Percentiles rank a stretch among this genome's conserved stretches.
phyloP scores from a whole-genome alignment of 2,797 vertebrate genomes.

The Kryptopterus vitreolus region DNA sequence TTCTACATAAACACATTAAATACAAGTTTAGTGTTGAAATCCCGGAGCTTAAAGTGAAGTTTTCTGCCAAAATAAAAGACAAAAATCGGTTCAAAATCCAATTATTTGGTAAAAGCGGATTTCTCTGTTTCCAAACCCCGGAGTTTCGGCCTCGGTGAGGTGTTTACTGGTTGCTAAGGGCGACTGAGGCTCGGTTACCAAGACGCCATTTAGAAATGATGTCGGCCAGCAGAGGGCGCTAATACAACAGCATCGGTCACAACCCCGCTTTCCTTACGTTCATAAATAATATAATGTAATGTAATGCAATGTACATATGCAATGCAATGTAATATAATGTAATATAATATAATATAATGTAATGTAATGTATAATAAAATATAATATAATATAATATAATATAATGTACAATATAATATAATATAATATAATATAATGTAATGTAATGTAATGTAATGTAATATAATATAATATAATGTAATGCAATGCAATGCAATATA shows the following conservation, averaged over 20 bases:
- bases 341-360: too few species aligned
- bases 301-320: too few species aligned
- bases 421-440: too few species aligned
- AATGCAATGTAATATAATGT: too few species aligned
- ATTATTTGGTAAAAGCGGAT: neutral
- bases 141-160: constrained; percentile 14
- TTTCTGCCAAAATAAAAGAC: neutral
- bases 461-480: too few species aligned
- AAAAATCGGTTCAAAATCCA: neutral
- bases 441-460: too few species aligned
- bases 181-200: constrained; percentile 34
- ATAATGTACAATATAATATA: too few species aligned
- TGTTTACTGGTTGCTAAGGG: constrained; percentile 66
- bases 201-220: constrained; percentile 57
- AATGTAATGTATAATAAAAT: too few species aligned
- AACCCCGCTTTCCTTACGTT: neutral
- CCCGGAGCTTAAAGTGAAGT: neutral
- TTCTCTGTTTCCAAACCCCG: neutral
- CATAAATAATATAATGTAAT: neutral
- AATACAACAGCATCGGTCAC: neutral
- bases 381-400: too few species aligned
- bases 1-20: neutral
- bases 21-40: neutral
- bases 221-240: constrained; percentile 62
- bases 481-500: too few species aligned